phyloP scores from a whole-genome alignment of 1,140 invertebrate genomes.

The Drosophila varians region DNA sequence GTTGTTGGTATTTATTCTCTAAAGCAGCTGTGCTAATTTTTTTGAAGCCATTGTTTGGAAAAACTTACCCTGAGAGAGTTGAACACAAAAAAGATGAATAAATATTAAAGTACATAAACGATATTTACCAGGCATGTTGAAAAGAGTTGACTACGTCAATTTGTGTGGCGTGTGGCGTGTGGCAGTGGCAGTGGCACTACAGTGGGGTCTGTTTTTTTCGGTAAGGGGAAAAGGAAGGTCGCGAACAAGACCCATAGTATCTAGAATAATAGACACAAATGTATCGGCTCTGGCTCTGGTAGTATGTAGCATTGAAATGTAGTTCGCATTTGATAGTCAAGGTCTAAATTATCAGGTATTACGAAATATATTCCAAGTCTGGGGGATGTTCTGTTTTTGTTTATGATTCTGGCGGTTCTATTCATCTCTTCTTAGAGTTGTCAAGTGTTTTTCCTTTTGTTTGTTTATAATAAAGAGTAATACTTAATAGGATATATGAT shows the following conservation, averaged over 20 bases:
- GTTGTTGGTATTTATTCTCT: no score
- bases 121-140: constrained; percentile 45
- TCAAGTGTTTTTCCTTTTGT: background rate
- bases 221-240: constrained; percentile 44
- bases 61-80: constrained; percentile 62
- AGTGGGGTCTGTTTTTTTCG: no score
- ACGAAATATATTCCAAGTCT: background rate
- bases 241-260: constrained; percentile 11
- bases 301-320: constrained; percentile 17
- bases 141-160: constrained; percentile 48
- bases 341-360: background rate
- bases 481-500: background rate
- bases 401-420: constrained; percentile 2
- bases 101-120: constrained; percentile 51
- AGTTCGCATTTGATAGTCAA: constrained; percentile 23
- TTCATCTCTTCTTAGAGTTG: constrained; percentile 13
- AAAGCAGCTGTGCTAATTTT: constrained; percentile 72
- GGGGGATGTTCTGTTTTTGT: background rate
- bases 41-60: constrained; percentile 69
- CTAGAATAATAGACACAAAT: constrained; percentile 11
- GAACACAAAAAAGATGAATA: constrained; percentile 41
- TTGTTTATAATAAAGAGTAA: no score
- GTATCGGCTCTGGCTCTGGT: constrained; percentile 15
- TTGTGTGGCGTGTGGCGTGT: constrained; percentile 34
- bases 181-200: no score